These are phyloP conservation scores for Neelides folsomi DNA, from an alignment of 2,888 invertebrate genomes.

Conservation along the genomic window DNA sequence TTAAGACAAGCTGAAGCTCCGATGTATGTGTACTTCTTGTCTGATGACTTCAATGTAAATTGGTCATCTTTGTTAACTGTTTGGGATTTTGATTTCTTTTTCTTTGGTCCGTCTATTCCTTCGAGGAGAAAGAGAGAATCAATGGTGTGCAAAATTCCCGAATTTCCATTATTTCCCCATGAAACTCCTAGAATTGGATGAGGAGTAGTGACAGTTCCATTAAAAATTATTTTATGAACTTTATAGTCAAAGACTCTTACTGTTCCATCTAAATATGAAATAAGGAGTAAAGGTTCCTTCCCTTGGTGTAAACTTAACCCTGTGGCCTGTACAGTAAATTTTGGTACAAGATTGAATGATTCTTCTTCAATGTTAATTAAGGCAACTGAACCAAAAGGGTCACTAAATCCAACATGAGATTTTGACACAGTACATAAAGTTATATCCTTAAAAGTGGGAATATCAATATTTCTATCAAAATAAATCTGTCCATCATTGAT, in stretches of 20 bases:
- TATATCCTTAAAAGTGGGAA: no score
- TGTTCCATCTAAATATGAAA: conserved; percentile 22
- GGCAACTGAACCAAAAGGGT: no score
- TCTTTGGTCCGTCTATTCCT: background rate
- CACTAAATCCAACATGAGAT: no score
- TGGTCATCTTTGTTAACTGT: conserved; percentile 1
- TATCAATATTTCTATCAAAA: no score
- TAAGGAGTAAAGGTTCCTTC: conserved; percentile 11
- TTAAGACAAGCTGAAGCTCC: conserved; percentile 18
- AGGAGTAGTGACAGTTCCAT: background rate
- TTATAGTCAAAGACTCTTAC: conserved; percentile 21
- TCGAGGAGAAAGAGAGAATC: conserved; percentile 6
- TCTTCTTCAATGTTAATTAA: no score
- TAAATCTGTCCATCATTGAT: no score
- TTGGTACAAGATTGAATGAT: conserved; percentile 7
- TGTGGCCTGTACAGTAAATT: conserved; percentile 14
- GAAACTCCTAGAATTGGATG: conserved; percentile 19
- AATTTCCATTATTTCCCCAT: conserved; percentile 22
- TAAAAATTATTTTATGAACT: conserved; percentile 12
- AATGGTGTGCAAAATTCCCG: conserved; percentile 16
- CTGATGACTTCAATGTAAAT: conserved; percentile 18
- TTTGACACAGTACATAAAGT: no score
- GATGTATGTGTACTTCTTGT: conserved; percentile 21
- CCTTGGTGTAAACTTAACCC: conserved; percentile 19
- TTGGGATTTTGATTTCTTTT: conserved; percentile 4